A percentile compares a stretch with the other conserved stretches of the same genome.
These are phyloP conservation scores for Lophotriccus pileatus DNA, from an alignment of 2,797 vertebrate species.

Conservation along the genomic window DNA sequence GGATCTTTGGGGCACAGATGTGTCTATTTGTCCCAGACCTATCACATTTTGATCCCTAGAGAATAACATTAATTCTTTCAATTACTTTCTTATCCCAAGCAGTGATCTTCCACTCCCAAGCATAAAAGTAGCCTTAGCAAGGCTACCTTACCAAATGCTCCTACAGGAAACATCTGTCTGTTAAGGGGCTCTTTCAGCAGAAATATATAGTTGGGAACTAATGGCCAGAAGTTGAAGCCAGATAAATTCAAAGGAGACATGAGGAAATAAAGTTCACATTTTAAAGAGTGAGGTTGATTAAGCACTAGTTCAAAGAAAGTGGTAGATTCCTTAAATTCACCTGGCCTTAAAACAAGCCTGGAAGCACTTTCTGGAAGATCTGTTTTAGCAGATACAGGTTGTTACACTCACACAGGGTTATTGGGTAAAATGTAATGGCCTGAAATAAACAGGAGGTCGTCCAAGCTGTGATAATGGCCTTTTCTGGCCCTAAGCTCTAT, in stretches of 20 bases:
- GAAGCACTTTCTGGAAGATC: not conserved
- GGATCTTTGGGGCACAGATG: not conserved
- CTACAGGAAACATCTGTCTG: not conserved
- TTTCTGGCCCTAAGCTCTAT: not conserved
- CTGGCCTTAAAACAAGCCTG: not conserved
- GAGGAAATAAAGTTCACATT: not conserved
- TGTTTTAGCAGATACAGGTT: not conserved
- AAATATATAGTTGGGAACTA: not conserved
- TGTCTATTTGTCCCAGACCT: not conserved
- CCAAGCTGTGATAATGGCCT: not conserved
- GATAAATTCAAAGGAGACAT: not conserved
- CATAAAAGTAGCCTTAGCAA: not conserved
- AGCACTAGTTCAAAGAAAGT: not conserved
- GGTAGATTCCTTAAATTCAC: not conserved
- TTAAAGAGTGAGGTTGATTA: slow-evolving; percentile 1
- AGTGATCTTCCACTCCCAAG: not conserved
- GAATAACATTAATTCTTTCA: not conserved
- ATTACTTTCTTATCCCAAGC: not conserved
- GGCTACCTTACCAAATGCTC: not conserved
- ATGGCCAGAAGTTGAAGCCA: not conserved
- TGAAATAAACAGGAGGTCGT: not conserved
- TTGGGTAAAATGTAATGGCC: not conserved
- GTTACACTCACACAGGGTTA: not conserved
- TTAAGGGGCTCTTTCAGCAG: not conserved
- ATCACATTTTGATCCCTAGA: not conserved